phyloP scores from a whole-genome alignment of 2,888 invertebrate species.

The Smittia sp. region DNA sequence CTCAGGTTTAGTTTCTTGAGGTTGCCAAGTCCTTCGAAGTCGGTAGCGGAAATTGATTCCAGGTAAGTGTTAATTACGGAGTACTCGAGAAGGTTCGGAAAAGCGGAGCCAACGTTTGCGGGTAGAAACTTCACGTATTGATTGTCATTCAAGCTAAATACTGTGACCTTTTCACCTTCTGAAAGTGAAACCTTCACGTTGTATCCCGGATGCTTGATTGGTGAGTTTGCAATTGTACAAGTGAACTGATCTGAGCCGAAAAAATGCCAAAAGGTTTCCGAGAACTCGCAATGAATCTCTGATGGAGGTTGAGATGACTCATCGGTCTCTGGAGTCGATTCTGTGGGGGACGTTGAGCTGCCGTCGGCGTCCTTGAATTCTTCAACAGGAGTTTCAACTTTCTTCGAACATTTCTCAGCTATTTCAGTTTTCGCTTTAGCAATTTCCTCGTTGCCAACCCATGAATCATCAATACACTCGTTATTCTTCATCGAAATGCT shows the following conservation, averaged over 20 bases:
- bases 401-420: neutral
- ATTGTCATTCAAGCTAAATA: neutral
- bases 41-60: neutral
- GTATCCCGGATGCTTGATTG: neutral
- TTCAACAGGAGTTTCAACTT: neutral
- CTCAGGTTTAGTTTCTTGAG: slow-evolving; percentile 1
- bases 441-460: neutral
- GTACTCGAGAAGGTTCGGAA: slow-evolving; percentile 7
- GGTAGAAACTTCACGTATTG: slow-evolving; percentile 12
- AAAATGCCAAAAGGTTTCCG: neutral
- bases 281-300: neutral
- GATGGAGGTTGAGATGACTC: neutral
- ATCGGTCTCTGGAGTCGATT: neutral
- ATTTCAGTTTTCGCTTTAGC: neutral
- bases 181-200: neutral
- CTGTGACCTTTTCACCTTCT: neutral
- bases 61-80: neutral
- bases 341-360: neutral
- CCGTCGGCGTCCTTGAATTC: neutral
- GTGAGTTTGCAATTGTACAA: neutral
- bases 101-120: neutral
- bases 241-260: neutral
- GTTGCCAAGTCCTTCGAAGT: slow-evolving; percentile 23
- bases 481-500: neutral
- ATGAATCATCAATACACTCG: neutral